Percentiles rank a stretch among this genome's conserved stretches.
These are phyloP conservation scores for Sinonovacula constricta DNA, from an alignment of 1,140 invertebrate genomes.

Conservation along the genomic window DNA sequence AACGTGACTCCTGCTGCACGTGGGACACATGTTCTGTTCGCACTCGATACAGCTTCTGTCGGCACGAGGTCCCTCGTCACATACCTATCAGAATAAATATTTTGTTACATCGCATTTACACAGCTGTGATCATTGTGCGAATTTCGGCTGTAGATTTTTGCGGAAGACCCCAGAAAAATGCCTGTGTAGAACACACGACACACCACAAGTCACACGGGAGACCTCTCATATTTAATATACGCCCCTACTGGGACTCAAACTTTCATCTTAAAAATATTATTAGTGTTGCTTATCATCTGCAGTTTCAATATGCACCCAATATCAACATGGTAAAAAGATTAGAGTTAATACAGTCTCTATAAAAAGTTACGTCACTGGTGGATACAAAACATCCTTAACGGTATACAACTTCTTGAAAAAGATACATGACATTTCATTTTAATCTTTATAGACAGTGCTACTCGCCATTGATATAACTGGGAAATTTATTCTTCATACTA, in stretches of 20 bases:
- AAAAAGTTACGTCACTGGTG: not conserved
- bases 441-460: not conserved
- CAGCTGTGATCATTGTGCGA: too few relatives aligned
- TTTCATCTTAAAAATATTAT: not conserved
- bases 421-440: not conserved
- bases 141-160: not conserved
- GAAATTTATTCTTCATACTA: not conserved
- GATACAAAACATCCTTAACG: not conserved
- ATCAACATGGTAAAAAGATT: too few relatives aligned
- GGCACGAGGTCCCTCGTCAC: conserved; percentile 43
- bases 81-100: conserved; percentile 2
- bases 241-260: not conserved
- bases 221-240: not conserved
- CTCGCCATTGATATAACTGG: not conserved
- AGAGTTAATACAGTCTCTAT: not conserved
- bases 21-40: conserved; percentile 44
- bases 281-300: not conserved
- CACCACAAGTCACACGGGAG: not conserved
- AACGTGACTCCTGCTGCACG: conserved; percentile 45
- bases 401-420: not conserved
- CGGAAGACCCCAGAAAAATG: too few relatives aligned
- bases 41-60: conserved; percentile 43
- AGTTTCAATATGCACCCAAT: not conserved
- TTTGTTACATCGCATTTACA: too few relatives aligned
- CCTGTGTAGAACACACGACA: too few relatives aligned